A percentile compares a stretch with the other conserved stretches of the same genome.
phyloP scores from a whole-genome alignment of 2,113 vertebrate genomes.

The Poecile atricapillus region DNA sequence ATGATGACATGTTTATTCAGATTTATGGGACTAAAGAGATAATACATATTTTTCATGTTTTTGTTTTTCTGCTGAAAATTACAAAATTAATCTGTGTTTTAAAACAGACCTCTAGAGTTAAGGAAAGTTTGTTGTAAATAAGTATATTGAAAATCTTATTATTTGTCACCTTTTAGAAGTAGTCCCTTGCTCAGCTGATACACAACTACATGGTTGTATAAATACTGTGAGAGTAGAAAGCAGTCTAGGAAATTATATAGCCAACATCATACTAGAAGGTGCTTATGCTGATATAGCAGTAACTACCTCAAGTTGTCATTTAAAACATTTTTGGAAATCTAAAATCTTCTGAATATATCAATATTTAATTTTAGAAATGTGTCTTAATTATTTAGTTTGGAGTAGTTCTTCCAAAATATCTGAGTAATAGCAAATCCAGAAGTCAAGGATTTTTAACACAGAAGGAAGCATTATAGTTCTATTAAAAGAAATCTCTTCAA shows the following conservation, averaged over 20 bases:
- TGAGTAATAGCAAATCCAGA: neutral
- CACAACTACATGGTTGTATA: slow-evolving; percentile 12
- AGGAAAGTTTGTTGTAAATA: neutral
- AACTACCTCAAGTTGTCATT: slow-evolving; percentile 28
- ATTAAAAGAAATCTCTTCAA: neutral
- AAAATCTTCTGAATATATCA: neutral
- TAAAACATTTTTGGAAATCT: neutral
- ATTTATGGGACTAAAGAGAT: neutral
- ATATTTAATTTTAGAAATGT: neutral
- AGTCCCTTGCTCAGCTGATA: slow-evolving; percentile 29
- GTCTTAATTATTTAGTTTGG: neutral
- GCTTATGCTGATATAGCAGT: slow-evolving; percentile 23
- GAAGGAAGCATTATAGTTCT: neutral
- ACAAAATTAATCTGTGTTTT: neutral
- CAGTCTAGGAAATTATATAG: slow-evolving; percentile 26
- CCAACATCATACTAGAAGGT: slow-evolving; percentile 29
- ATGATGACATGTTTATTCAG: neutral
- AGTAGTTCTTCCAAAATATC: neutral
- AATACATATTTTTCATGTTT: neutral
- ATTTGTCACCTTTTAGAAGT: slow-evolving; percentile 22
- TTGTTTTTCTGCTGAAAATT: neutral
- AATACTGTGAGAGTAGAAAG: slow-evolving; percentile 23
- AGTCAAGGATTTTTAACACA: neutral
- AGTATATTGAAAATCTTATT: neutral
- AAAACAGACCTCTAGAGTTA: neutral